phyloP scores from a whole-genome alignment of 2,888 invertebrate genomes.

The Caenorhabditis sp. region DNA sequence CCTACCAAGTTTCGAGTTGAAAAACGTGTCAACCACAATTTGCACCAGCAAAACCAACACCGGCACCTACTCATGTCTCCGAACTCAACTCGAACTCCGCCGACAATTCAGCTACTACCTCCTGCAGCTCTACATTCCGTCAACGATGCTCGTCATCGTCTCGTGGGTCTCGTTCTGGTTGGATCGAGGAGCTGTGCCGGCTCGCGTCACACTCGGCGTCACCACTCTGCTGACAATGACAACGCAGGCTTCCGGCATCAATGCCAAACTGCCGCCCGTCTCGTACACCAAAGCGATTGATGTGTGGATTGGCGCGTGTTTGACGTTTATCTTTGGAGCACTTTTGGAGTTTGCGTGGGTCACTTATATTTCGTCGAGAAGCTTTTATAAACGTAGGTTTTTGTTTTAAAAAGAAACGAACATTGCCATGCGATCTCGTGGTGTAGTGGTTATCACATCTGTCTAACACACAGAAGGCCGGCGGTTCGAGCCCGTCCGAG shows the following conservation, averaged over 20 bases:
- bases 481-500: constrained; percentile 69
- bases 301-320: constrained; percentile 76
- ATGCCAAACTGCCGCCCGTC: constrained; percentile 73
- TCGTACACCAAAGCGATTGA: constrained; percentile 86
- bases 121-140: constrained; percentile 98
- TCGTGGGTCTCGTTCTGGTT: constrained; percentile 66
- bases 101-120: constrained; percentile 98
- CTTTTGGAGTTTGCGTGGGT: constrained; percentile 95
- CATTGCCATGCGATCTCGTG: constrained; percentile 51
- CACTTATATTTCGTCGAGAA: constrained; percentile 78
- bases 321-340: constrained; percentile 94
- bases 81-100: constrained; percentile 93
- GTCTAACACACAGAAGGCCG: constrained; percentile 69
- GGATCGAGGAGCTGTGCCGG: constrained; percentile 67
- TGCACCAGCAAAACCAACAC: constrained; percentile 96
- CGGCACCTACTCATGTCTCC: constrained; percentile 94
- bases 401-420: background rate
- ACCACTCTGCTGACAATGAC: constrained; percentile 96
- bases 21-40: constrained; percentile 82
- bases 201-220: constrained; percentile 79
- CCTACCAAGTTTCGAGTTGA: constrained; percentile 82
- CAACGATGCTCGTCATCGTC: constrained; percentile 77
- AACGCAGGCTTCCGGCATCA: constrained; percentile 72
- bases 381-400: constrained; percentile 55
- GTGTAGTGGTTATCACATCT: constrained; percentile 69